phyloP scores from a whole-genome alignment of 2,113 vertebrate genomes.

The Dendrocopos noguchii region DNA sequence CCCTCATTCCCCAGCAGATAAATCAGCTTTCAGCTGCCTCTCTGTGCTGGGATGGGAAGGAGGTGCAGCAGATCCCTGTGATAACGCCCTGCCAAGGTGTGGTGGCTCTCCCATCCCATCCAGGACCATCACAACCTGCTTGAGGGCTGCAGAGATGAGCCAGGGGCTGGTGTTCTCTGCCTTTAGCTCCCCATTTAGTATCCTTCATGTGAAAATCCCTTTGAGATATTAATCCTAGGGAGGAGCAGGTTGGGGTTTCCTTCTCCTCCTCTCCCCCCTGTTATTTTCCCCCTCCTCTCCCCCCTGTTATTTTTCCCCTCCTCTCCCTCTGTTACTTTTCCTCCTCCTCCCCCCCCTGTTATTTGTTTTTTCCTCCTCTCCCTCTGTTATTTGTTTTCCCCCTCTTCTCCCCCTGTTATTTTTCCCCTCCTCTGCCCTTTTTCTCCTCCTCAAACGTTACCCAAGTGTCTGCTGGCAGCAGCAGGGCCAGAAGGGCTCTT shows the following conservation, averaged over 20 bases:
- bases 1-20: conserved; percentile 26
- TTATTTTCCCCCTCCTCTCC: no score
- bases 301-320: no score
- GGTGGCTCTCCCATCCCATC: not conserved
- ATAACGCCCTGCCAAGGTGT: conserved; percentile 10
- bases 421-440: no score
- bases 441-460: not conserved
- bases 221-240: not conserved
- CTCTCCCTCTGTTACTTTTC: no score
- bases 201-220: not conserved
- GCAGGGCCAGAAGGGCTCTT: not conserved
- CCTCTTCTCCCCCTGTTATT: no score
- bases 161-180: not conserved
- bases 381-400: no score
- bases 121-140: not conserved
- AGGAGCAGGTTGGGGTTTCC: accelerated
- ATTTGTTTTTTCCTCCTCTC: no score
- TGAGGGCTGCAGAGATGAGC: not conserved
- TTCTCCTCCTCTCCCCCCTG: accelerated
- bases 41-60: not conserved
- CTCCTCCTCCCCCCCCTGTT: no score
- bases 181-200: not conserved
- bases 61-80: not conserved
- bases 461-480: not conserved
- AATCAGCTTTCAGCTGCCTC: conserved; percentile 36